phyloP scores from a whole-genome alignment of 1,140 invertebrate species.

The Drosophila ficusphila region DNA sequence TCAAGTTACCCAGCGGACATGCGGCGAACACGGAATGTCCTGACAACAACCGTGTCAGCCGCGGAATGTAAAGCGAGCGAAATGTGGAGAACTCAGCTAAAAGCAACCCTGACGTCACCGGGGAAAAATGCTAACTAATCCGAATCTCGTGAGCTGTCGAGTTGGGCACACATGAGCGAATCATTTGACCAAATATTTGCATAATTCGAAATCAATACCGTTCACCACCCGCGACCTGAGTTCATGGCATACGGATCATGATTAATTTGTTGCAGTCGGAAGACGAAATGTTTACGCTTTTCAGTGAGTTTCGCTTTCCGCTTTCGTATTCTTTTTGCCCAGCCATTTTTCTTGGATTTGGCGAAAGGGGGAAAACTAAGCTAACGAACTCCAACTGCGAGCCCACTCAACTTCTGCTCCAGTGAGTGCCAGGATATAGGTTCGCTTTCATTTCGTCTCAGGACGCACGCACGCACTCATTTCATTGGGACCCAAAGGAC shows the following conservation, averaged over 20 bases:
- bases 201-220: constrained; percentile 47
- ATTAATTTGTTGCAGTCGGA: constrained; percentile 36
- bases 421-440: constrained; percentile 38
- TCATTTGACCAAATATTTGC: constrained; percentile 52
- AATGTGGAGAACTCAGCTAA: constrained; percentile 12
- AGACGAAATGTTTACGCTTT: constrained; percentile 18
- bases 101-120: constrained; percentile 31
- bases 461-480: constrained; percentile 59
- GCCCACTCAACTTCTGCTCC: constrained; percentile 34
- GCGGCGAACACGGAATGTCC: constrained; percentile 12
- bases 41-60: constrained; percentile 12
- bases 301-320: background rate
- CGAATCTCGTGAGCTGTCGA: constrained; percentile 39
- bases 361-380: background rate
- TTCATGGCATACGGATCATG: constrained; percentile 33
- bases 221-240: background rate
- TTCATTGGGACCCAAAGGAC: constrained; percentile 61
- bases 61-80: constrained; percentile 30
- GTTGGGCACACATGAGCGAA: constrained; percentile 43
- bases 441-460: constrained; percentile 47
- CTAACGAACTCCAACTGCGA: constrained; percentile 22
- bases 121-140: constrained; percentile 39
- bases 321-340: constrained; percentile 12
- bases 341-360: constrained; percentile 6
- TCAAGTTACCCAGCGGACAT: constrained; percentile 18